phyloP scores from a whole-genome alignment of 2,888 invertebrate genomes.

The Bedellia somnulentella region DNA sequence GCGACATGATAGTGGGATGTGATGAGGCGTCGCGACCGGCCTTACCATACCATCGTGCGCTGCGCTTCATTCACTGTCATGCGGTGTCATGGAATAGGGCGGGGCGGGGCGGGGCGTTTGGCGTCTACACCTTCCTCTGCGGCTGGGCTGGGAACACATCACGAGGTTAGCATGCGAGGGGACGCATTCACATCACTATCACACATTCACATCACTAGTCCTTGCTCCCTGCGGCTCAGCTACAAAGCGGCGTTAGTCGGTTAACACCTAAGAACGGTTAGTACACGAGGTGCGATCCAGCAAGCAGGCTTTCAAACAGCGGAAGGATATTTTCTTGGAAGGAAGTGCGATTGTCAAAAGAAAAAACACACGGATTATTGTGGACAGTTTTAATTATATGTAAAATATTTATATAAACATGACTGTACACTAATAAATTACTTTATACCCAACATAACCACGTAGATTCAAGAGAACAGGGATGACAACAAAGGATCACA shows the following conservation, averaged over 20 bases:
- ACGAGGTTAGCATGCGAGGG: slow-evolving; percentile 48
- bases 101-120: slow-evolving; percentile 39
- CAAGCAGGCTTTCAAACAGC: slow-evolving; percentile 7
- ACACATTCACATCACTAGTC: not conserved
- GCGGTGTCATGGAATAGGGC: slow-evolving; percentile 59
- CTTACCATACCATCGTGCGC: slow-evolving; percentile 25
- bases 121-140: slow-evolving; percentile 49
- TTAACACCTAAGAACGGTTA: too few relatives aligned
- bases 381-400: slow-evolving; percentile 48
- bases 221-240: too few relatives aligned
- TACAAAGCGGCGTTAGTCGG: too few relatives aligned
- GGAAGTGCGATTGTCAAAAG: slow-evolving; percentile 10
- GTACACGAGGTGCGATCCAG: too few relatives aligned
- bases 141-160: slow-evolving; percentile 55
- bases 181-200: slow-evolving; percentile 6
- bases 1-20: slow-evolving; percentile 38
- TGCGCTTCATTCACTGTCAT: too few relatives aligned
- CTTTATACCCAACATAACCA: slow-evolving; percentile 25
- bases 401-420: slow-evolving; percentile 44
- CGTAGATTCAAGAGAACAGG: slow-evolving; percentile 25
- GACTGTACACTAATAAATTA: slow-evolving; percentile 48
- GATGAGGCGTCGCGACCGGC: slow-evolving; percentile 35
- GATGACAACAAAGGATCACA: slow-evolving; percentile 33
- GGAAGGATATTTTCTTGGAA: slow-evolving; percentile 10
- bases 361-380: slow-evolving; percentile 20